Evolutionary conservation across 2,888 invertebrate species (phyloP).

Genomic region (Spisula subtruncata): DNA sequence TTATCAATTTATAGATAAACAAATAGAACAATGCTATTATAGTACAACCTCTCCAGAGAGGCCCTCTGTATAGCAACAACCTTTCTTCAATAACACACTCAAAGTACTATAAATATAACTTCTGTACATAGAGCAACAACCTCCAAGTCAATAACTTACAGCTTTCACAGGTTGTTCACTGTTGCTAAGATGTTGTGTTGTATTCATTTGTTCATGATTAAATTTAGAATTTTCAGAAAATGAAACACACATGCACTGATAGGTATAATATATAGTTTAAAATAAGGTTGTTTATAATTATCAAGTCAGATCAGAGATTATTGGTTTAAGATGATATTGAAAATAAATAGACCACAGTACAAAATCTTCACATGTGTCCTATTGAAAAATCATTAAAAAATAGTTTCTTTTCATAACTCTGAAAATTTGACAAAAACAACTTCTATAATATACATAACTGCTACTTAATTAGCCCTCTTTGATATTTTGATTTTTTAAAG

Average conservation of each 20-base stretch:
- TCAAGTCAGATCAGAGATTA: background rate
- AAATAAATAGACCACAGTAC: slow-evolving; percentile 4
- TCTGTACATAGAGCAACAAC: background rate
- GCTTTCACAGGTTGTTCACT: background rate
- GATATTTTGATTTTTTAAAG: background rate
- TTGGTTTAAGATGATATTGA: background rate
- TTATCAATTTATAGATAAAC: no score
- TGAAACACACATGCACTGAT: background rate
- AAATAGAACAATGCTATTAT: no score
- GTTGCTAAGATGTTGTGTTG: background rate
- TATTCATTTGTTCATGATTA: background rate
- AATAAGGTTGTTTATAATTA: no score
- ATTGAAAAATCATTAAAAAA: slow-evolving; percentile 2
- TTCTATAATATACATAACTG: background rate
- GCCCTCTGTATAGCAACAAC: no score
- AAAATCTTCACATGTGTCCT: background rate
- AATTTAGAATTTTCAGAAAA: no score
- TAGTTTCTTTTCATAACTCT: background rate
- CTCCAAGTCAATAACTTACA: background rate
- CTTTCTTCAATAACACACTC: no score
- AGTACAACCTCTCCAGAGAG: no score
- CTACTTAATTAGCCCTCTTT: background rate
- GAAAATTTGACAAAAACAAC: background rate
- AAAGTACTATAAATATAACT: no score
- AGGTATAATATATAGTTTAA: no score